Conservation (phyloP, 2,113 vertebrate species). For the Uropsilus gracilis region DNA sequence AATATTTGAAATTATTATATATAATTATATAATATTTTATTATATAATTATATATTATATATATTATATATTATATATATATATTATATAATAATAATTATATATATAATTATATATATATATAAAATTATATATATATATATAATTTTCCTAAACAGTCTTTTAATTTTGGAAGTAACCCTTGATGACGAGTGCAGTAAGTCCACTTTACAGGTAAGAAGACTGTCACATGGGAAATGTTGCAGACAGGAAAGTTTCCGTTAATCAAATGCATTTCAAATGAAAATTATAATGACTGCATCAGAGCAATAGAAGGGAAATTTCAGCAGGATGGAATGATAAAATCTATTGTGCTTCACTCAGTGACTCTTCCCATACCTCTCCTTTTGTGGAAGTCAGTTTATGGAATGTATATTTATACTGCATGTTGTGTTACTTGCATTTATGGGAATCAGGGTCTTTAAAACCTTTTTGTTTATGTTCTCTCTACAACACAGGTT, state of each 20-base stretch:
- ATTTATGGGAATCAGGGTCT: not conserved
- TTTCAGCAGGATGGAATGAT: not conserved
- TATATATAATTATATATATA: too few relatives aligned
- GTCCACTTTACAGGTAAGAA: not conserved
- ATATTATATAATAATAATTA: too few relatives aligned
- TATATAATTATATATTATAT: too few relatives aligned
- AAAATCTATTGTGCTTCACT: not conserved
- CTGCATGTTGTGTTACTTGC: slow-evolving; percentile 5
- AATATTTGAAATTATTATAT: not conserved
- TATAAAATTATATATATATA: too few relatives aligned
- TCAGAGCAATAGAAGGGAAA: not conserved
- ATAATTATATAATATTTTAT: too few relatives aligned
- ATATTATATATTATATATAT: too few relatives aligned
- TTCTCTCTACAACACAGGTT: not conserved
- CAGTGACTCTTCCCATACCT: not conserved
- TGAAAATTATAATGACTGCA: slow-evolving; percentile 6
- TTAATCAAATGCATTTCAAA: not conserved
- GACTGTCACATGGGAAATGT: not conserved
- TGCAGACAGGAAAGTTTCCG: not conserved
- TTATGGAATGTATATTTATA: not conserved
- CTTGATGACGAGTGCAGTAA: not conserved
- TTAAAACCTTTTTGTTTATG: not conserved
- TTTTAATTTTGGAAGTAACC: slow-evolving; percentile 7
- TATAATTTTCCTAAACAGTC: not conserved
- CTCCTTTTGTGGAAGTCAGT: too few relatives aligned